These are phyloP conservation scores for Drosophila lutescens DNA, from an alignment of 2,888 invertebrate species.

Conservation along the genomic window DNA sequence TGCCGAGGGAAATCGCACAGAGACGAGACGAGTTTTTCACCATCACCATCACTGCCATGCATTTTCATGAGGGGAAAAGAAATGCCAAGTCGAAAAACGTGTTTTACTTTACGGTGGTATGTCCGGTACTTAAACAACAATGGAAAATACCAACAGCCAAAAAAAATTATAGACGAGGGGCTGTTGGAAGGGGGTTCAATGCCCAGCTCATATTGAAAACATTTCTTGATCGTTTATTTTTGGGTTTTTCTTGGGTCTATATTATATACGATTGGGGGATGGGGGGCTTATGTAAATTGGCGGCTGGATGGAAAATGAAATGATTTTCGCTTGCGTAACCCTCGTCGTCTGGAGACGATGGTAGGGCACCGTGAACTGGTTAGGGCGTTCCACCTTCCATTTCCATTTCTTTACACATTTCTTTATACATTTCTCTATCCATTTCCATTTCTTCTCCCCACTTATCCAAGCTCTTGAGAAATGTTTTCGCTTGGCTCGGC, in stretches of 20 bases:
- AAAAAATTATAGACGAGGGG: background rate
- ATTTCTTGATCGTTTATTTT: background rate
- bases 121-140: slow-evolving; percentile 72
- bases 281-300: slow-evolving; percentile 26
- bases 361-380: slow-evolving; percentile 18
- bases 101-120: slow-evolving; percentile 66
- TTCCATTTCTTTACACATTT: slow-evolving; percentile 18
- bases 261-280: background rate
- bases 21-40: slow-evolving; percentile 28
- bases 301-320: slow-evolving; percentile 19
- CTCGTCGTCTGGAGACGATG: slow-evolving; percentile 16
- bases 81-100: slow-evolving; percentile 52
- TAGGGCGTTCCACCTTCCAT: slow-evolving; percentile 35
- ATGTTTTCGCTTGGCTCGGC: slow-evolving; percentile 30
- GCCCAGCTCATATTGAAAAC: slow-evolving; percentile 13
- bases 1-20: slow-evolving; percentile 20
- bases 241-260: background rate
- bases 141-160: slow-evolving; percentile 45
- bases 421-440: background rate
- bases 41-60: slow-evolving; percentile 8
- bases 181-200: slow-evolving; percentile 1
- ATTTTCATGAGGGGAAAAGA: slow-evolving; percentile 29
- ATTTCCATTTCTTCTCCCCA: slow-evolving; percentile 8
- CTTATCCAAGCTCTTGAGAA: slow-evolving; percentile 15
- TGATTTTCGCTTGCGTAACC: slow-evolving; percentile 30